Percentiles rank a stretch among this genome's conserved stretches.
phyloP scores from a whole-genome alignment of 2,888 invertebrate species.

The Parascotia fuliginaria region DNA sequence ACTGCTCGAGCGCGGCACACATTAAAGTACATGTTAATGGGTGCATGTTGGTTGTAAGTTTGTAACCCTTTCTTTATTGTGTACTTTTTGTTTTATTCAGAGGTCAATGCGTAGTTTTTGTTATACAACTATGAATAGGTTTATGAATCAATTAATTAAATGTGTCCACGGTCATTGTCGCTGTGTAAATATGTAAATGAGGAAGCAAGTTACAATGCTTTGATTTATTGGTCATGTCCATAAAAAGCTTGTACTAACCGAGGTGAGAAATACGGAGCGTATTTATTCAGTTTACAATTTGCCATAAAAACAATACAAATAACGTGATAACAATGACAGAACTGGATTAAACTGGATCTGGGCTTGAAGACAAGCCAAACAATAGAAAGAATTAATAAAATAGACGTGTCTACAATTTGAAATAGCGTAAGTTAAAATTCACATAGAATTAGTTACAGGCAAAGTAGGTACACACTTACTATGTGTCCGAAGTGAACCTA shows the following conservation, averaged over 20 bases:
- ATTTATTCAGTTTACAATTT: conserved; percentile 53
- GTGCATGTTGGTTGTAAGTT: conserved; percentile 79
- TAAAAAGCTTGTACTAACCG: conserved; percentile 59
- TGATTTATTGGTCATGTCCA: conserved; percentile 75
- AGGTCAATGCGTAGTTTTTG: conserved; percentile 81
- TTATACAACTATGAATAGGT: conserved; percentile 74
- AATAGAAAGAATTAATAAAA: not conserved
- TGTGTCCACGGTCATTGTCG: conserved; percentile 83
- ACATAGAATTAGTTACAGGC: no score
- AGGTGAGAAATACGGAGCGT: conserved; percentile 77
- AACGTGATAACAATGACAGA: conserved; percentile 37
- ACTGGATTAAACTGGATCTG: conserved; percentile 26
- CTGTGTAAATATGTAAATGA: conserved; percentile 82
- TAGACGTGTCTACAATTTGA: no score
- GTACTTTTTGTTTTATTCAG: conserved; percentile 78
- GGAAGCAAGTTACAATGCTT: conserved; percentile 71
- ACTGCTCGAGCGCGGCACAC: conserved; percentile 71
- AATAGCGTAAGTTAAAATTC: no score
- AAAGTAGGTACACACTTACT: no score
- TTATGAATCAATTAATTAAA: conserved; percentile 86
- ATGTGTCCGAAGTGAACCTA: no score
- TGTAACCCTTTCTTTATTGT: conserved; percentile 78
- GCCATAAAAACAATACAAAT: conserved; percentile 53
- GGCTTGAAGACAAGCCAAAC: not conserved
- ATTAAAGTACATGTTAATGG: conserved; percentile 77